Evolutionary conservation across 1,140 invertebrate genomes (phyloP).

Genomic region (honey bee (Apis mellifera)): DNA sequence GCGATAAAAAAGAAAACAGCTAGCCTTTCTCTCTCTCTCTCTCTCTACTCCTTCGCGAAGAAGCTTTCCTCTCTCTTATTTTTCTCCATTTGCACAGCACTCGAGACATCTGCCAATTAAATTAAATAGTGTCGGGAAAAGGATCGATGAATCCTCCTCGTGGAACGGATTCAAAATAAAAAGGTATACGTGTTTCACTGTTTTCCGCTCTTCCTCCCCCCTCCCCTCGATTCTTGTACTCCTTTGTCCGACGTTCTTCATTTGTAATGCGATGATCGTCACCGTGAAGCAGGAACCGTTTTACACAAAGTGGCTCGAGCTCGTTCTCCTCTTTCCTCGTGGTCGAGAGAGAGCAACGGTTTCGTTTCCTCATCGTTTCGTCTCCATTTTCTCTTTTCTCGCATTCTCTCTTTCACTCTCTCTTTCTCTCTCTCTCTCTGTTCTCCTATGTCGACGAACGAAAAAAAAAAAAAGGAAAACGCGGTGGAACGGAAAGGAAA

Average conservation of each 20-base stretch:
- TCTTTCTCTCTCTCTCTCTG: neutral
- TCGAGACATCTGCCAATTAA: constrained; percentile 75
- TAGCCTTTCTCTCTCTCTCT: neutral
- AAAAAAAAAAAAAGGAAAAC: constrained; percentile 3
- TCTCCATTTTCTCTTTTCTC: neutral
- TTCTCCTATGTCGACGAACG: constrained; percentile 4
- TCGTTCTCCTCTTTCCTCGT: neutral
- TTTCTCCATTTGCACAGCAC: constrained; percentile 62
- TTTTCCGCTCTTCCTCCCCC: neutral
- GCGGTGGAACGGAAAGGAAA: constrained; percentile 45
- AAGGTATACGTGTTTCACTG: neutral
- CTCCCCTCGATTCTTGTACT: neutral
- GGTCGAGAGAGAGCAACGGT: neutral
- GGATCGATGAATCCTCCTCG: neutral
- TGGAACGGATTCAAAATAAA: constrained; percentile 18
- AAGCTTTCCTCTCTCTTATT: no score
- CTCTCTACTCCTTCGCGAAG: neutral
- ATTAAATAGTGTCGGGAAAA: constrained; percentile 60
- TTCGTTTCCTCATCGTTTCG: neutral
- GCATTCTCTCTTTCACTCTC: neutral
- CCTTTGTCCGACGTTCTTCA: neutral
- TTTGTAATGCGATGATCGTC: constrained; percentile 31
- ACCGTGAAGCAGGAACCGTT: neutral
- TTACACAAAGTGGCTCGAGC: constrained; percentile 5
- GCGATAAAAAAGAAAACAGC: constrained; percentile 9